Percentiles rank a stretch among this genome's conserved stretches.
These are phyloP conservation scores for Pseudorhombus dupliciocellatus DNA, from an alignment of 2,113 vertebrate species.

Conservation along the genomic window DNA sequence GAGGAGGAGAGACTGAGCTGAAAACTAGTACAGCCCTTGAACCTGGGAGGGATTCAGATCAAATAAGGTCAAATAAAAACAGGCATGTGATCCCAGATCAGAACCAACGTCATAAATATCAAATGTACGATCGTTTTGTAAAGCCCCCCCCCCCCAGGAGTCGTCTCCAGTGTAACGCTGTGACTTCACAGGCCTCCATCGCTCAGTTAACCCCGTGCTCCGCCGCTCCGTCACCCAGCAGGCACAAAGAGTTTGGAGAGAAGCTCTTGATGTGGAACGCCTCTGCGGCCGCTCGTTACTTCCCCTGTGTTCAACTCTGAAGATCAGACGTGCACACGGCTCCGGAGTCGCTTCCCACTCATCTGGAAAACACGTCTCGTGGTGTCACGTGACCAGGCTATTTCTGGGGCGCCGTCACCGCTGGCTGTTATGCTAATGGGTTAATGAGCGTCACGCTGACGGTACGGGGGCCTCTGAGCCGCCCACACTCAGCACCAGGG, in stretches of 20 bases:
- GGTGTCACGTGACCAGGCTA: slow-evolving; percentile 7
- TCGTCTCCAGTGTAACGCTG: too few relatives aligned
- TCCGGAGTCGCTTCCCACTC: background rate
- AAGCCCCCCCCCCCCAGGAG: too few relatives aligned
- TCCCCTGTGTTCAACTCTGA: slow-evolving; percentile 4
- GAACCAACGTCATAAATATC: too few relatives aligned
- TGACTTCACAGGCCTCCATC: too few relatives aligned
- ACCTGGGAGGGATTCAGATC: too few relatives aligned
- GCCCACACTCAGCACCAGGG: background rate
- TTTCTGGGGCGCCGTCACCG: slow-evolving; percentile 1
- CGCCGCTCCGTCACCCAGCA: background rate
- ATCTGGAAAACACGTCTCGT: background rate
- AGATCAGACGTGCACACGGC: background rate
- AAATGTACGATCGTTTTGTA: too few relatives aligned
- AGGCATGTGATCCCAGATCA: too few relatives aligned
- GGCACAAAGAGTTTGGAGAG: background rate
- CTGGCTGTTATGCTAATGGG: slow-evolving; percentile 28
- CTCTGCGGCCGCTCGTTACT: background rate
- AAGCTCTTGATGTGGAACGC: background rate
- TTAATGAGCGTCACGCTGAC: slow-evolving; percentile 30
- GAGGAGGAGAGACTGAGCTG: too few relatives aligned
- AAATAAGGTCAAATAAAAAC: too few relatives aligned
- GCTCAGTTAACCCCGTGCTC: too few relatives aligned
- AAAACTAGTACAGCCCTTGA: too few relatives aligned
- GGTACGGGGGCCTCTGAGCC: slow-evolving; percentile 13